Conservation (phyloP, 2,797 vertebrate species). For the Micrastur ruficollis region DNA sequence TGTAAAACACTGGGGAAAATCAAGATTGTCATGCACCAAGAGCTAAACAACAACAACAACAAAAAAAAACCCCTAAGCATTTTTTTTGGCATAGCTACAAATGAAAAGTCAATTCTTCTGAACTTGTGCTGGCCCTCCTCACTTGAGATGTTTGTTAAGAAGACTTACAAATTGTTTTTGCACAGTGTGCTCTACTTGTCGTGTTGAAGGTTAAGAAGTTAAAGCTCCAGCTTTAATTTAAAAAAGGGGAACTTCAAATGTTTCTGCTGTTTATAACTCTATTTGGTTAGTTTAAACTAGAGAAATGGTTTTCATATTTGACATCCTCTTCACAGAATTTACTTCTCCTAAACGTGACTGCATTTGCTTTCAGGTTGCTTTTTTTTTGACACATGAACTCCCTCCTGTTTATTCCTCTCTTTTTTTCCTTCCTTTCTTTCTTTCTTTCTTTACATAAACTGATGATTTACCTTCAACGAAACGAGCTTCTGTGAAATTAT, state of each 20-base stretch:
- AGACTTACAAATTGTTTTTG: slow-evolving; percentile 25
- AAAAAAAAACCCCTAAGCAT: neutral
- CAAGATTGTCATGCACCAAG: slow-evolving; percentile 39
- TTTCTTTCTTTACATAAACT: neutral
- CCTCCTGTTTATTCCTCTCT: neutral
- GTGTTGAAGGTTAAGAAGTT: slow-evolving; percentile 13
- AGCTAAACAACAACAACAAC: slow-evolving; percentile 42
- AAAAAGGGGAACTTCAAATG: slow-evolving; percentile 23
- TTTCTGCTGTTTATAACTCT: slow-evolving; percentile 36
- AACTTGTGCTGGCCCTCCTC: slow-evolving; percentile 29
- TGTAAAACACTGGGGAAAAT: slow-evolving; percentile 57
- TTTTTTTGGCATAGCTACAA: slow-evolving; percentile 54
- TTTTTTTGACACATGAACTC: neutral
- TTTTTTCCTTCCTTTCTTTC: neutral
- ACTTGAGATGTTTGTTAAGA: slow-evolving; percentile 48
- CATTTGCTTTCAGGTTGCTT: slow-evolving; percentile 25
- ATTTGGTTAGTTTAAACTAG: slow-evolving; percentile 49
- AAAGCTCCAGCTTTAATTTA: neutral
- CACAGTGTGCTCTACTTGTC: neutral
- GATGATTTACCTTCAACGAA: slow-evolving; percentile 69
- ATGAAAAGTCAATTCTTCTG: slow-evolving; percentile 55
- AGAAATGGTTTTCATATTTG: slow-evolving; percentile 59
- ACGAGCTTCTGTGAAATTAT: slow-evolving; percentile 69
- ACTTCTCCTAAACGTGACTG: slow-evolving; percentile 43
- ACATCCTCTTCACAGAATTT: slow-evolving; percentile 50